A percentile compares a stretch with the other conserved stretches of the same genome.
These are phyloP conservation scores for Hycleus cichorii DNA, from an alignment of 1,140 invertebrate genomes.

Conservation along the genomic window DNA sequence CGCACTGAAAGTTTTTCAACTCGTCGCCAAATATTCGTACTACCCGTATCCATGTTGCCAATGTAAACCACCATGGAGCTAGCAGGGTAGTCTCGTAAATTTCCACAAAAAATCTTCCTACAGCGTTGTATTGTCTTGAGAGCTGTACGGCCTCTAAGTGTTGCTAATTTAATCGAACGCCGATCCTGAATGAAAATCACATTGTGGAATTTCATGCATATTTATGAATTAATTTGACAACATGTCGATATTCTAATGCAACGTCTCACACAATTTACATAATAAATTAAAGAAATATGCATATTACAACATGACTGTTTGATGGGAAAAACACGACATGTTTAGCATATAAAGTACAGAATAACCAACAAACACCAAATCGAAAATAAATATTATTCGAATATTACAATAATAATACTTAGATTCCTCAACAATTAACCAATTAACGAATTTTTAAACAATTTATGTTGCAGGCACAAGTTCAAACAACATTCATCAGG, in stretches of 20 bases:
- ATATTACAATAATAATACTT: background rate
- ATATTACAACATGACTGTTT: background rate
- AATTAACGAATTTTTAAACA: no score
- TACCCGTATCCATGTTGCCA: background rate
- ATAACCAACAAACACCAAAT: background rate
- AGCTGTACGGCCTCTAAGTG: background rate
- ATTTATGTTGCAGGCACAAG: background rate
- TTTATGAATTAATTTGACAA: slow-evolving; percentile 34
- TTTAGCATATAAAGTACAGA: no score
- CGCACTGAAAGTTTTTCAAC: no score
- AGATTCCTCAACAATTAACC: no score
- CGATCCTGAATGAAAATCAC: background rate
- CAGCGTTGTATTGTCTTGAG: background rate
- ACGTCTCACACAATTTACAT: slow-evolving; percentile 13
- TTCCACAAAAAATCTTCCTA: background rate
- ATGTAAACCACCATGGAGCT: background rate
- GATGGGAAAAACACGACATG: no score
- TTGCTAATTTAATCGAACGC: background rate
- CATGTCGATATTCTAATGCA: slow-evolving; percentile 30
- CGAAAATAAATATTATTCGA: background rate
- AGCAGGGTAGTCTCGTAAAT: no score
- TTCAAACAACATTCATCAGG: background rate
- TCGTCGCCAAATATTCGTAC: background rate
- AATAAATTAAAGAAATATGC: slow-evolving; percentile 11
- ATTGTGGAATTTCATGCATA: slow-evolving; percentile 20